Evolutionary conservation across 2,797 vertebrate genomes (phyloP).

Genomic region (Sebastes vulpes): DNA sequence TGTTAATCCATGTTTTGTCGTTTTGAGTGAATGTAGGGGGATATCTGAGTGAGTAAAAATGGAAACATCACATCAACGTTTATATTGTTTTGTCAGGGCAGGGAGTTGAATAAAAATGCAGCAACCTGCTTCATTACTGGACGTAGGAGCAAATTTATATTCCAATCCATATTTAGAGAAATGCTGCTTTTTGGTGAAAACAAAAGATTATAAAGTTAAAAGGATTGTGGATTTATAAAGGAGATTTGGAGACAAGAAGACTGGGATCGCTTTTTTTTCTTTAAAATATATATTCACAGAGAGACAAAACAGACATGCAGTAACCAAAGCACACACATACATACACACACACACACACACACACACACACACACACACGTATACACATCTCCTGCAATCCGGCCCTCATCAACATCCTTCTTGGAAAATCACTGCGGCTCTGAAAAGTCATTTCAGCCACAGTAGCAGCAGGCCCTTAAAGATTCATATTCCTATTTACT

Average conservation of each 20-base stretch:
- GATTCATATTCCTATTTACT: conserved; percentile 87
- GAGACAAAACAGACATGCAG: conserved; percentile 63
- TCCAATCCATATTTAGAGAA: conserved; percentile 9
- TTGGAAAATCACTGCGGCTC: conserved; percentile 84
- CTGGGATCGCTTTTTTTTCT: not conserved
- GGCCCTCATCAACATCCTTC: conserved; percentile 84
- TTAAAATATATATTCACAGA: not conserved
- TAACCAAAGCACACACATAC: conserved; percentile 3
- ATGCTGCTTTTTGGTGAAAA: conserved; percentile 11
- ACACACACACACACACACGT: conserved; percentile 9
- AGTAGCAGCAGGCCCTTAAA: conserved; percentile 83
- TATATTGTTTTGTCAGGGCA: not conserved
- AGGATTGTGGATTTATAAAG: conserved; percentile 37
- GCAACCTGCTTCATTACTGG: conserved; percentile 7
- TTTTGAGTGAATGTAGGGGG: not conserved
- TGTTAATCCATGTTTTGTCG: not conserved
- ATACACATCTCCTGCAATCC: conserved; percentile 70
- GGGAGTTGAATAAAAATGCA: not conserved
- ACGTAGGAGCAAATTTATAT: not conserved
- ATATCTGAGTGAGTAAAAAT: not conserved
- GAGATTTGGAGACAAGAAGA: conserved; percentile 41
- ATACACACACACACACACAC: not conserved
- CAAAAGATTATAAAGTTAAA: conserved; percentile 48
- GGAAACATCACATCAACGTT: not conserved
- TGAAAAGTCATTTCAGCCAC: conserved; percentile 85